Percentiles rank a stretch among this genome's conserved stretches.
Conservation (phyloP, 2,888 invertebrate species). For the Ptycholaimellus sp. region DNA sequence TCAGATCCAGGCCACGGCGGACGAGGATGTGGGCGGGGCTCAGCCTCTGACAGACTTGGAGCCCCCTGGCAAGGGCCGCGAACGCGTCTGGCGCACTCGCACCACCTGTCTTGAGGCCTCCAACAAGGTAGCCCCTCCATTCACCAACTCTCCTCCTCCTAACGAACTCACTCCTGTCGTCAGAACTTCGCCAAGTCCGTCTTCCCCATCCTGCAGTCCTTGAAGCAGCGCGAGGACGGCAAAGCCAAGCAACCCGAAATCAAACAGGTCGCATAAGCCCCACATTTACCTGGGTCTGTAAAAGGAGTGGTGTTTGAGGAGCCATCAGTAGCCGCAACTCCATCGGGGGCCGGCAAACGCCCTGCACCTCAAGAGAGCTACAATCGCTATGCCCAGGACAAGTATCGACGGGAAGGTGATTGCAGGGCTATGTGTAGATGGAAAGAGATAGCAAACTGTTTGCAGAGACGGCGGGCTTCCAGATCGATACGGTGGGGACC, state of each 20-base stretch:
- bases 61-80: slow-evolving; percentile 80
- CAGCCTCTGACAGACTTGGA: too few species aligned
- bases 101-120: slow-evolving; percentile 31
- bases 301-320: not conserved
- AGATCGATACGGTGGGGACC: slow-evolving; percentile 92
- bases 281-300: too few species aligned
- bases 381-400: slow-evolving; percentile 97
- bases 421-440: not conserved
- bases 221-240: slow-evolving; percentile 39
- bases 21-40: slow-evolving; percentile 30
- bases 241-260: too few species aligned
- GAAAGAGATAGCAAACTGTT: slow-evolving; percentile 3
- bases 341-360: not conserved
- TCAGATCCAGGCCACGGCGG: slow-evolving; percentile 60
- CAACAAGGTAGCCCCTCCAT: too few species aligned
- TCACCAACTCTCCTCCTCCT: too few species aligned
- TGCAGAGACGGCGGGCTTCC: slow-evolving; percentile 94
- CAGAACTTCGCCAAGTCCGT: slow-evolving; percentile 78
- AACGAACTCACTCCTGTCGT: too few species aligned
- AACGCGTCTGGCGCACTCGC: slow-evolving; percentile 80
- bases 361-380: slow-evolving; percentile 33
- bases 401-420: slow-evolving; percentile 40
- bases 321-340: not conserved
- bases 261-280: too few species aligned
- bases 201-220: slow-evolving; percentile 61